Evolutionary conservation across 2,113 vertebrate genomes (phyloP).

Genomic region (Meleagris gallopavo): DNA sequence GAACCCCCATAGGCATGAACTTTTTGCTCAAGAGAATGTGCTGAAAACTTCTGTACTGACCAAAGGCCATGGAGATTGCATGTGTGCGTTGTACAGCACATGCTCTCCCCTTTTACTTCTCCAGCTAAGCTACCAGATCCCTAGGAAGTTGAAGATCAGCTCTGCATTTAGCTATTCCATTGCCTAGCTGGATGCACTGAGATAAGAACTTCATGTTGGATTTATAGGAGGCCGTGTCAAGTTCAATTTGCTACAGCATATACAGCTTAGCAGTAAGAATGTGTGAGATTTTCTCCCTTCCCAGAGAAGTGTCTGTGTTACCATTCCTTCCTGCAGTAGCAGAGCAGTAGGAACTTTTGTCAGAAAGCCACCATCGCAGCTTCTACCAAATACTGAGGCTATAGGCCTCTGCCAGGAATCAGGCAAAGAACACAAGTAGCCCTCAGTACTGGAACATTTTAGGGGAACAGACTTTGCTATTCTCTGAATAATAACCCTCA

Average conservation of each 20-base stretch:
- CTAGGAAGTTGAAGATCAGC: neutral
- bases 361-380: fast-evolving
- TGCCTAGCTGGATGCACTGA: neutral
- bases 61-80: neutral
- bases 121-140: neutral
- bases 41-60: neutral
- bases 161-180: neutral
- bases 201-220: neutral
- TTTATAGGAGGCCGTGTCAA: neutral
- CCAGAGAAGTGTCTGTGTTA: neutral
- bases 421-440: neutral
- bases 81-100: neutral
- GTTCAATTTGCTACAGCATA: neutral
- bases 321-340: neutral
- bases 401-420: neutral
- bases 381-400: neutral
- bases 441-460: neutral
- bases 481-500: neutral
- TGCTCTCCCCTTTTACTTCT: neutral
- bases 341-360: neutral
- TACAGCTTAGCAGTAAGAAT: neutral
- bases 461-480: neutral
- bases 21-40: neutral
- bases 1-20: neutral
- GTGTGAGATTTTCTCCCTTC: neutral